Evolutionary conservation across 2,113 vertebrate species (phyloP).

Genomic region (Xiphias gladius): DNA sequence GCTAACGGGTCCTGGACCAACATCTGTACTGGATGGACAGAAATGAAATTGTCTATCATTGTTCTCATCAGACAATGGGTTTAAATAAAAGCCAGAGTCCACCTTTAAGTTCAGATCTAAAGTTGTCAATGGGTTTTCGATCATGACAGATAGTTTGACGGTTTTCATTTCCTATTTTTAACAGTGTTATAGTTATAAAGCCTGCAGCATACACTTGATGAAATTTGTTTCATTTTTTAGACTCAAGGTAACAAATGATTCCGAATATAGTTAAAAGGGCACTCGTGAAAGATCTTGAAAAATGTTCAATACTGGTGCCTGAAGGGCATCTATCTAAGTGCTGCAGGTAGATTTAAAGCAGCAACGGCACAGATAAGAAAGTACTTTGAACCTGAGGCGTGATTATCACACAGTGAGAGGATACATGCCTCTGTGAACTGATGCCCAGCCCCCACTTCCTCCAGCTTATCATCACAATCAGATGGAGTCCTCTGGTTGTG

Average conservation of each 20-base stretch:
- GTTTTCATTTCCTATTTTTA: too few relatives aligned
- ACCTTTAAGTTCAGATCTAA: neutral
- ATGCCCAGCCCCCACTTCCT: slow-evolving; percentile 6
- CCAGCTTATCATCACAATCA: slow-evolving; percentile 19
- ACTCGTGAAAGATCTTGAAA: neutral
- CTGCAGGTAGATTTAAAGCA: neutral
- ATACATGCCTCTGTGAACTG: neutral
- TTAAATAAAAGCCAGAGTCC: too few relatives aligned
- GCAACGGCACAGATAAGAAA: neutral
- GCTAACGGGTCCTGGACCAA: too few relatives aligned
- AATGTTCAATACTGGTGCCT: neutral
- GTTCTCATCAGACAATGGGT: too few relatives aligned
- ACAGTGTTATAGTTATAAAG: neutral
- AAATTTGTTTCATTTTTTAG: neutral
- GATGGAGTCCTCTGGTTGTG: slow-evolving; percentile 26
- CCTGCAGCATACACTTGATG: neutral
- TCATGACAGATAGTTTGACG: neutral
- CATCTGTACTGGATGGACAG: neutral
- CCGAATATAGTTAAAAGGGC: neutral
- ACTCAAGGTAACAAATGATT: neutral
- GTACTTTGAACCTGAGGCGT: slow-evolving; percentile 3
- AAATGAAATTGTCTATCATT: too few relatives aligned
- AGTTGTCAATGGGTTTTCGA: neutral
- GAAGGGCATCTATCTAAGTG: neutral
- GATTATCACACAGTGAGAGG: neutral